phyloP scores from a whole-genome alignment of 2,797 vertebrate species.

The Garrulus glandarius region DNA sequence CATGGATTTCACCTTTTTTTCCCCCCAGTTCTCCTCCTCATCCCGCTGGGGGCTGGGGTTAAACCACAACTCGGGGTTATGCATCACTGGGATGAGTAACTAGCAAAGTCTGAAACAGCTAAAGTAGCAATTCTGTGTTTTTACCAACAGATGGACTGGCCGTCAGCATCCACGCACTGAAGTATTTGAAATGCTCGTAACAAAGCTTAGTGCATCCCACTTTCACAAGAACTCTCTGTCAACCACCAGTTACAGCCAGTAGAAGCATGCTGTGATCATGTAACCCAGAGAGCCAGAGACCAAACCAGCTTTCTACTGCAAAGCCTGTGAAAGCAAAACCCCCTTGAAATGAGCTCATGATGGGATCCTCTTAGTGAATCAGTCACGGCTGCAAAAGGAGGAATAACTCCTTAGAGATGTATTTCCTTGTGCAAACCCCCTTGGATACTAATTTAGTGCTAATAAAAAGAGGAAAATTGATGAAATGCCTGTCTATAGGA shows the following conservation, averaged over 20 bases:
- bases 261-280: accelerated
- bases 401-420: neutral
- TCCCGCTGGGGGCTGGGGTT: too few species aligned
- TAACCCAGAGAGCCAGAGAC: neutral
- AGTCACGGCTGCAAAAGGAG: neutral
- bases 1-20: accelerated
- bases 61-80: neutral
- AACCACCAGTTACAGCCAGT: neutral
- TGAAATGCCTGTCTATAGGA: neutral
- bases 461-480: constrained; percentile 12
- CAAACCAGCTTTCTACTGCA: neutral
- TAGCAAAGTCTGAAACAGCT: neutral
- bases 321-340: neutral
- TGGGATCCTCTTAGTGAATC: neutral
- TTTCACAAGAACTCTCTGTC: neutral
- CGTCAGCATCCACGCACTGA: neutral
- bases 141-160: constrained; percentile 10
- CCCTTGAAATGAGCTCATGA: neutral
- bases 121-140: constrained; percentile 3
- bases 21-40: accelerated
- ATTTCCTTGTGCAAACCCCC: neutral
- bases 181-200: neutral
- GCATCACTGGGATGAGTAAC: neutral
- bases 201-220: neutral
- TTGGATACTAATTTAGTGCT: neutral